These are phyloP conservation scores for Noctua comes DNA, from an alignment of 2,888 invertebrate genomes.

Conservation along the genomic window DNA sequence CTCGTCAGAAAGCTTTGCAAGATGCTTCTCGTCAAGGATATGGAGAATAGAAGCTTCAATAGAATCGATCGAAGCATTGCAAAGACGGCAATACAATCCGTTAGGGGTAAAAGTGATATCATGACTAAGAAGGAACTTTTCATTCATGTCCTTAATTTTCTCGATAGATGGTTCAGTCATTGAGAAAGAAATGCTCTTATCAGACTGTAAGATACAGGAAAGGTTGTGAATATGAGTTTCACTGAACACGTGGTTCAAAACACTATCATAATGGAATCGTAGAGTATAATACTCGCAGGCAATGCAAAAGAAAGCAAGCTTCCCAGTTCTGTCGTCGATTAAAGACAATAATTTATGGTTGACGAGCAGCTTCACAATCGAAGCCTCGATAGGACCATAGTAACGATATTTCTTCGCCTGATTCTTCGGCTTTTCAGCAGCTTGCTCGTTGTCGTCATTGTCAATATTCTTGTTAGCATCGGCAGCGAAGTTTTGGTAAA, in stretches of 20 bases:
- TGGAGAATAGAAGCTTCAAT: conserved; percentile 81
- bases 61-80: conserved; percentile 77
- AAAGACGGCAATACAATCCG: conserved; percentile 78
- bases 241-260: conserved; percentile 86
- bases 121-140: conserved; percentile 81
- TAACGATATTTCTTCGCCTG: conserved; percentile 86
- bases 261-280: conserved; percentile 87
- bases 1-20: conserved; percentile 84
- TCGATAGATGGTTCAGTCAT: conserved; percentile 78
- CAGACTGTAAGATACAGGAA: conserved; percentile 83
- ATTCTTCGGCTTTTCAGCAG: conserved; percentile 82
- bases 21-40: conserved; percentile 85
- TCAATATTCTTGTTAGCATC: conserved; percentile 86
- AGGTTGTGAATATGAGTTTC: conserved; percentile 85
- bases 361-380: conserved; percentile 80
- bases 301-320: conserved; percentile 87
- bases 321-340: conserved; percentile 86
- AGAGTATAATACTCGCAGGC: conserved; percentile 87
- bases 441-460: conserved; percentile 83
- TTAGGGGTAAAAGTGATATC: conserved; percentile 73
- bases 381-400: conserved; percentile 85
- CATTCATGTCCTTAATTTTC: conserved; percentile 83
- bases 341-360: conserved; percentile 84
- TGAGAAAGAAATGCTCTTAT: conserved; percentile 81
- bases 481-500: conserved; percentile 85